A percentile compares a stretch with the other conserved stretches of the same genome.
These are phyloP conservation scores for Gnathonemus longibarbis DNA, from an alignment of 2,113 vertebrate species.

Conservation along the genomic window DNA sequence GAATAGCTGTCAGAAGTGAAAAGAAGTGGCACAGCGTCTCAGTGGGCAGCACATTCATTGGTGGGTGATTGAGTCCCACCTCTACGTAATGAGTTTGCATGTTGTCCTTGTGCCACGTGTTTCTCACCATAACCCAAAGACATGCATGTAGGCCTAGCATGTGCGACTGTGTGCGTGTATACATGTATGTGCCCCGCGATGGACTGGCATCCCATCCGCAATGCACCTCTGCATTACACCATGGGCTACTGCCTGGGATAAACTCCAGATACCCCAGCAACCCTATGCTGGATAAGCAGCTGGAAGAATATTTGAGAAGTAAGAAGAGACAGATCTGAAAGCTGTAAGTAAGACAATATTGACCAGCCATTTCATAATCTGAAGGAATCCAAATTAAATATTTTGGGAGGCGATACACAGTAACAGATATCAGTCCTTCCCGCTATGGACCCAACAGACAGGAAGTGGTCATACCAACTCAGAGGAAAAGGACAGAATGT, in stretches of 20 bases:
- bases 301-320: neutral
- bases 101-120: neutral
- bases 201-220: neutral
- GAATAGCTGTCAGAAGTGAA: neutral
- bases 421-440: neutral
- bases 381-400: neutral
- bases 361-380: neutral
- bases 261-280: neutral
- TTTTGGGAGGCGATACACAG: neutral
- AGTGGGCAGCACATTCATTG: neutral
- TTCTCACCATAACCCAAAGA: neutral
- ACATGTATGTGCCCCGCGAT: neutral
- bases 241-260: neutral
- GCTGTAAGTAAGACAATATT: neutral
- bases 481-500: neutral
- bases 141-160: neutral
- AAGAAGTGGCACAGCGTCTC: neutral
- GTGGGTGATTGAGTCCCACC: neutral
- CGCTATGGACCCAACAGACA: neutral
- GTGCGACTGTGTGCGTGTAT: neutral
- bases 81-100: neutral
- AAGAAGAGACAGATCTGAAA: neutral
- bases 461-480: neutral
- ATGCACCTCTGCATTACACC: neutral
- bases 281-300: neutral